Conservation (phyloP, 2,888 invertebrate species). For the Heliconius charithonia region DNA sequence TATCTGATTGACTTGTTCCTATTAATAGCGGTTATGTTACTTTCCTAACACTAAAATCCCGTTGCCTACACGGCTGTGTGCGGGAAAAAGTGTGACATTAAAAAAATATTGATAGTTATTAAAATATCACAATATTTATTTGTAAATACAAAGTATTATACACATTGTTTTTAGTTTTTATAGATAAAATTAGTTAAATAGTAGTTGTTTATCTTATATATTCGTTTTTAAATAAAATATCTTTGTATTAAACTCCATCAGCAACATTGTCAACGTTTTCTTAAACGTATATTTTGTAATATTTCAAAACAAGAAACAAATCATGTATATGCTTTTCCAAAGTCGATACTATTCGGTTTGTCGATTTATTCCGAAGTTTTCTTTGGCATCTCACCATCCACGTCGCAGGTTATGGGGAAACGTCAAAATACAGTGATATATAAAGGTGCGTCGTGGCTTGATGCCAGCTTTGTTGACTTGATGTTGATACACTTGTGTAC, state of each 20-base stretch:
- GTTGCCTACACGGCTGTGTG: too few relatives aligned
- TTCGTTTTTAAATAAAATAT: neutral
- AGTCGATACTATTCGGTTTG: slow-evolving; percentile 49
- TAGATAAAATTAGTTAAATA: too few relatives aligned
- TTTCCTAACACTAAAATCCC: too few relatives aligned
- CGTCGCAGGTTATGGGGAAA: slow-evolving; percentile 62
- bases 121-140: too few relatives aligned
- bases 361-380: slow-evolving; percentile 52
- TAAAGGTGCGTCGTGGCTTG: slow-evolving; percentile 71
- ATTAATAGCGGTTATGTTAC: too few relatives aligned
- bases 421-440: slow-evolving; percentile 80
- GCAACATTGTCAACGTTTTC: neutral
- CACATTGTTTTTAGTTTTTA: too few relatives aligned
- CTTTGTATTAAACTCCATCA: neutral
- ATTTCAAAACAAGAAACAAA: neutral
- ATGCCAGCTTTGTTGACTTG: slow-evolving; percentile 69
- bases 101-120: too few relatives aligned
- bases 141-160: too few relatives aligned
- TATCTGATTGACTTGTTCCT: too few relatives aligned
- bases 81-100: too few relatives aligned
- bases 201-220: too few relatives aligned
- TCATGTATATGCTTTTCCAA: slow-evolving; percentile 16
- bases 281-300: neutral
- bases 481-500: slow-evolving; percentile 54
- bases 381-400: slow-evolving; percentile 57